Evolutionary conservation across 1,140 invertebrate genomes (phyloP).

Genomic region (Papilio polytes): DNA sequence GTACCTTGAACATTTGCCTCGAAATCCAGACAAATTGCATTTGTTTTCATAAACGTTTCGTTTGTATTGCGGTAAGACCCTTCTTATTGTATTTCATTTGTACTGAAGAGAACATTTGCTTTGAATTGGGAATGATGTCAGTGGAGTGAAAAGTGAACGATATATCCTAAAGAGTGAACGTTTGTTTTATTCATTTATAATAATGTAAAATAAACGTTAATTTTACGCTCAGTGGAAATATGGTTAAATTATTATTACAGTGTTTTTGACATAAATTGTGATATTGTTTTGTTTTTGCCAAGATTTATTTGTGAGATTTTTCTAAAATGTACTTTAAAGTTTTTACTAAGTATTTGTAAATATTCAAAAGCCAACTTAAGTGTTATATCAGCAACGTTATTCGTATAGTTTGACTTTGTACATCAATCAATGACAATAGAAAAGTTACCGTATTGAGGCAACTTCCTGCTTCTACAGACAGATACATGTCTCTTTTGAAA

Average conservation of each 20-base stretch:
- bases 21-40: conserved; percentile 19
- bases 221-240: too few species aligned
- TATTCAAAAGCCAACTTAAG: neutral
- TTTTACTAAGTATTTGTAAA: neutral
- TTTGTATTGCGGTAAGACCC: neutral
- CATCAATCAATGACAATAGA: conserved; percentile 7
- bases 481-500: neutral
- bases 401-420: neutral
- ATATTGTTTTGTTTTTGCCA: too few species aligned
- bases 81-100: conserved; percentile 17
- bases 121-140: neutral
- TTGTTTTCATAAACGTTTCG: conserved; percentile 16
- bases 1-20: neutral
- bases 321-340: too few species aligned
- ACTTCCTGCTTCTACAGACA: neutral
- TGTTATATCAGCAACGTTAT: neutral
- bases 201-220: neutral
- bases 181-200: neutral
- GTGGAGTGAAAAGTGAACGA: neutral
- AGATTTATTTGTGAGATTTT: too few species aligned
- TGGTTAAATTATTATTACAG: too few species aligned
- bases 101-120: neutral
- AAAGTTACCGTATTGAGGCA: neutral
- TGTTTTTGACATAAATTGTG: too few species aligned
- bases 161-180: neutral